phyloP scores from a whole-genome alignment of 2,797 vertebrate genomes.

The Dryobates pubescens region DNA sequence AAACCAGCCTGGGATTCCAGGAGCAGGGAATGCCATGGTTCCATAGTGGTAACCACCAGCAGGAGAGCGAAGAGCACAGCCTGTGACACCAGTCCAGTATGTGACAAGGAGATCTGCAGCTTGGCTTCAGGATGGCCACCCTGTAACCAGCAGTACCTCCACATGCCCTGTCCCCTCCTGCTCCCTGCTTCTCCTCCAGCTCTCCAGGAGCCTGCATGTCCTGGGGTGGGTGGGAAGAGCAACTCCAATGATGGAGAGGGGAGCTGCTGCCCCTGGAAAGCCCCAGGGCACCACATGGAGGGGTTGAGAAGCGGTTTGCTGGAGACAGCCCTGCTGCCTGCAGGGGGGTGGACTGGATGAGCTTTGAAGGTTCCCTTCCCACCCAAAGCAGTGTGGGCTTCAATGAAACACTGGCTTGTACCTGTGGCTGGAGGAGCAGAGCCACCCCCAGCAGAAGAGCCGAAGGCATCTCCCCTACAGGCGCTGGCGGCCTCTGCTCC shows the following conservation, averaged over 20 bases:
- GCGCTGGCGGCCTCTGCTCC: background rate
- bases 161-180: background rate
- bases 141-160: background rate
- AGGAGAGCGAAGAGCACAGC: background rate
- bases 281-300: background rate
- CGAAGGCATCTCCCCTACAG: conserved; percentile 1
- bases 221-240: background rate
- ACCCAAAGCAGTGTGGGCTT: too few relatives aligned
- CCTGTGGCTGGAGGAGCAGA: background rate
- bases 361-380: too few relatives aligned
- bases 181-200: background rate
- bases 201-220: background rate
- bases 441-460: background rate
- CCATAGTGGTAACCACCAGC: background rate
- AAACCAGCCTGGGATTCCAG: too few relatives aligned
- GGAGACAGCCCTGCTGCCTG: too few relatives aligned
- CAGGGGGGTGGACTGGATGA: too few relatives aligned
- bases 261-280: background rate
- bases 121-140: background rate
- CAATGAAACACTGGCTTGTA: background rate
- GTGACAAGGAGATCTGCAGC: background rate
- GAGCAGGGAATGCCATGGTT: background rate
- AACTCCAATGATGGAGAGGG: background rate
- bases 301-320: background rate
- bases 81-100: fast-evolving